Percentiles rank a stretch among this genome's conserved stretches.
Evolutionary conservation across 2,888 invertebrate genomes (phyloP).

Genomic region (Cantharis rustica): DNA sequence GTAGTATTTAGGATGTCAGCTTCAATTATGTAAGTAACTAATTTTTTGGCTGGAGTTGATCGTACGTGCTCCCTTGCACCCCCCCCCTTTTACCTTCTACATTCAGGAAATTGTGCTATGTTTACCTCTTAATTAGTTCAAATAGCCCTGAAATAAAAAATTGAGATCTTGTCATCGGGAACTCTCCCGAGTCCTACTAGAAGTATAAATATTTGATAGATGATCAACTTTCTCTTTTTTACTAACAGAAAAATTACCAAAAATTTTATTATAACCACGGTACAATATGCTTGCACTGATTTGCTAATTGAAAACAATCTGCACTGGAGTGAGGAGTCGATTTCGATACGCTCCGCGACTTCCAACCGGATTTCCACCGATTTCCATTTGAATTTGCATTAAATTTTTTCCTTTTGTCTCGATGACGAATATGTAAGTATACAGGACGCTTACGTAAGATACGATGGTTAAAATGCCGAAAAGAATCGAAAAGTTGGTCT

Average conservation of each 20-base stretch:
- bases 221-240: no score
- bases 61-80: no score
- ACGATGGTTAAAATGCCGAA: constrained; percentile 31
- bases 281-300: background rate
- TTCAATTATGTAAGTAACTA: no score
- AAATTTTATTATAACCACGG: background rate
- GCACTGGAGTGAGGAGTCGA: background rate
- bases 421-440: constrained; percentile 37
- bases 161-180: no score
- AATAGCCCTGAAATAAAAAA: no score
- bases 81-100: no score
- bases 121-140: no score
- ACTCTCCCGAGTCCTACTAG: no score
- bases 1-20: no score
- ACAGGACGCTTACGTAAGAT: constrained; percentile 34
- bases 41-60: no score
- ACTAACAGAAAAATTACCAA: background rate
- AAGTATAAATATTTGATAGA: no score
- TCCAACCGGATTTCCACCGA: constrained; percentile 48
- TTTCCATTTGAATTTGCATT: constrained; percentile 41
- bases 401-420: constrained; percentile 43
- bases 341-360: constrained; percentile 31
- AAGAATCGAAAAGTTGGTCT: background rate
- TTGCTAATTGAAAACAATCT: background rate
- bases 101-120: no score